Base-by-base conservation (phyloP, 2,113 vertebrate species). In the Ancistrus triradiatus region DNA sequence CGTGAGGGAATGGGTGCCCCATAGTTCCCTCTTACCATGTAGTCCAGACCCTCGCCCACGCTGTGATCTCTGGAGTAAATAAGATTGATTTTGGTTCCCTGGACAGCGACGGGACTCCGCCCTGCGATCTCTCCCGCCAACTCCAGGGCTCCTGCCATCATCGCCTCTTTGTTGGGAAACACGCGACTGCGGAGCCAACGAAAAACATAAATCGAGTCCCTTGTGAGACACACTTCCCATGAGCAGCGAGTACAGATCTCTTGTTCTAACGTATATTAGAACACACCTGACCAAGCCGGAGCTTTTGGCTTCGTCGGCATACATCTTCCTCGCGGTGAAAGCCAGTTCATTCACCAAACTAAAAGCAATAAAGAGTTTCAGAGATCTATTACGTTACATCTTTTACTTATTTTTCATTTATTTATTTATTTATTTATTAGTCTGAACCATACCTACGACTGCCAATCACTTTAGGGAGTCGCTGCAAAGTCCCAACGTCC, bases 341-440 rank as follows among this genome's bases (percentile, higher is more conserved):
- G 86, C 88, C 78, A 97, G 70, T 13, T 97, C 92, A 0, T 90
- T 94, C 69, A 93, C 92, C 3, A 97, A 79, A 74, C 93, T 95
- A 68, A 2, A 76, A 60, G 28, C 27, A 49, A 43, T 52, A 43
- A 19, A 33, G 17, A 31, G 7, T 31, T 19, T 3, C 2, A 17
- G 10, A 46, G 0, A 13, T 3, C 6, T 46, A 1, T 28, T 10
- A 1, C 1, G 9, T 3, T 46, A 25, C 2, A 59, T 17, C 2
- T 31, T 18, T 48, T 37, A 38, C 33, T 48, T 33, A 4, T n/a
- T 7, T 6, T 18, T 38, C n/a, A n/a, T n/a, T n/a, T n/a, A n/a
- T n/a, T n/a, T n/a, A n/a, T n/a, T n/a, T n/a, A n/a, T n/a, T n/a
- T n/a, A n/a, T n/a, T n/a, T n/a, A n/a, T n/a, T n/a, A n/a, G n/a